A percentile compares a stretch with the other conserved stretches of the same genome.
These are phyloP conservation scores for Cygnus buccinator DNA, from an alignment of 2,113 vertebrate genomes.

Conservation along the genomic window DNA sequence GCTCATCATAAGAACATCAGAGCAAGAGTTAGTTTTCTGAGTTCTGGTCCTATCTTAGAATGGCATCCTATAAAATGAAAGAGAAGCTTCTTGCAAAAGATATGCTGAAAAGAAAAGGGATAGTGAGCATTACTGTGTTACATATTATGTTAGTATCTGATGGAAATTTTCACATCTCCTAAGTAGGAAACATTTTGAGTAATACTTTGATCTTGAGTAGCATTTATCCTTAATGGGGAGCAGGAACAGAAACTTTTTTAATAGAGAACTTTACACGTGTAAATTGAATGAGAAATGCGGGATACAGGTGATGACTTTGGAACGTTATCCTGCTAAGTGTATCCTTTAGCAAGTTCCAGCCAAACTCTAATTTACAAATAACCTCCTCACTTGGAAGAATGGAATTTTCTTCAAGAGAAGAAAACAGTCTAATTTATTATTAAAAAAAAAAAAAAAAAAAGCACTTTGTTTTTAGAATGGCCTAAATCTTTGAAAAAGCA, in stretches of 20 bases:
- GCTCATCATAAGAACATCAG: not conserved
- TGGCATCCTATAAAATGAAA: not conserved
- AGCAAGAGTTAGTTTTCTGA: not conserved
- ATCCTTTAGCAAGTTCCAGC: not conserved
- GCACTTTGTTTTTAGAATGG: accelerated
- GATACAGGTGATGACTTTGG: not conserved
- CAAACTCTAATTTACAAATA: not conserved
- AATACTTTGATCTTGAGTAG: not conserved
- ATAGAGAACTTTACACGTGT: not conserved
- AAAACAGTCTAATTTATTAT: not conserved
- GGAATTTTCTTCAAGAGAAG: not conserved
- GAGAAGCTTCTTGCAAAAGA: not conserved
- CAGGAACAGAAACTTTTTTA: not conserved
- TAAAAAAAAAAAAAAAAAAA: too few relatives aligned
- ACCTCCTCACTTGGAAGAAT: not conserved
- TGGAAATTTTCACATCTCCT: not conserved
- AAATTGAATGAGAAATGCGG: not conserved
- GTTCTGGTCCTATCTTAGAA: not conserved
- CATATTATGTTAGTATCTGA: not conserved
- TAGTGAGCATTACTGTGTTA: not conserved
- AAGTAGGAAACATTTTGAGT: not conserved
- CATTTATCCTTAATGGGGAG: not conserved
- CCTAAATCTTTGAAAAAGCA: not conserved
- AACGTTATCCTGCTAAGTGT: not conserved
- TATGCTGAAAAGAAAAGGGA: not conserved